Conservation (phyloP, 2,113 vertebrate genomes). For the Corythornis vintsioides region DNA sequence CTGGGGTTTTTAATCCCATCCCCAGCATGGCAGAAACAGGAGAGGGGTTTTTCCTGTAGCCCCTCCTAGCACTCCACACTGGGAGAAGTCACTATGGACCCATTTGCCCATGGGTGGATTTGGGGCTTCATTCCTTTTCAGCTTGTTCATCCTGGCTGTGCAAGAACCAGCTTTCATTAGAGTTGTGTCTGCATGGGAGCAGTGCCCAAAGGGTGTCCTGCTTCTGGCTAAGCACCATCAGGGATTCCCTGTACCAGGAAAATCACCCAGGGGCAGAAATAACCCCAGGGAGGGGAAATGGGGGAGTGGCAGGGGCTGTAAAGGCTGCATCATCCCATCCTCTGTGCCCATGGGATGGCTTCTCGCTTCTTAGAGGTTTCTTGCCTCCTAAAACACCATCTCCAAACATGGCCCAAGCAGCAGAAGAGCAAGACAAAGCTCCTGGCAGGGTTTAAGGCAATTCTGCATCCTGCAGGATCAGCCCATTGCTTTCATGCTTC, state of each 20-base stretch:
- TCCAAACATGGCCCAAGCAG: neutral
- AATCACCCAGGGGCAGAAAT: neutral
- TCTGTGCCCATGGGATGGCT: neutral
- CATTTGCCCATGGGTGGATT: rapidly evolving
- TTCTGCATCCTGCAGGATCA: neutral
- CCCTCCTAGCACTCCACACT: neutral
- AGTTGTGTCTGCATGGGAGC: neutral
- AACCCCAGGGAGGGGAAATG: neutral
- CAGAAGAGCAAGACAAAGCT: neutral
- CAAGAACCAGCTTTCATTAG: neutral
- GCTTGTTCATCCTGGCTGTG: neutral
- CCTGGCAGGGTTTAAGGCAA: neutral
- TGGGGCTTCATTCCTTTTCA: rapidly evolving
- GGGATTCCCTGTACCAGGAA: neutral
- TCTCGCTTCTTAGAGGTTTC: neutral
- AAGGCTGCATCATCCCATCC: neutral
- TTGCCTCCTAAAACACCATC: neutral
- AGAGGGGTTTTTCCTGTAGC: neutral
- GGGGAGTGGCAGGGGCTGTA: neutral
- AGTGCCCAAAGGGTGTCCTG: neutral
- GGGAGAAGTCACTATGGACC: neutral
- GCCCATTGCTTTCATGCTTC: neutral
- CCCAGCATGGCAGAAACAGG: neutral
- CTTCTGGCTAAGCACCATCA: neutral
- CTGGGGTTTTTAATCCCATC: neutral